Percentiles rank a stretch among this genome's conserved stretches.
Conservation (phyloP, 2,797 vertebrate species). For the Urosaurus nigricauda region DNA sequence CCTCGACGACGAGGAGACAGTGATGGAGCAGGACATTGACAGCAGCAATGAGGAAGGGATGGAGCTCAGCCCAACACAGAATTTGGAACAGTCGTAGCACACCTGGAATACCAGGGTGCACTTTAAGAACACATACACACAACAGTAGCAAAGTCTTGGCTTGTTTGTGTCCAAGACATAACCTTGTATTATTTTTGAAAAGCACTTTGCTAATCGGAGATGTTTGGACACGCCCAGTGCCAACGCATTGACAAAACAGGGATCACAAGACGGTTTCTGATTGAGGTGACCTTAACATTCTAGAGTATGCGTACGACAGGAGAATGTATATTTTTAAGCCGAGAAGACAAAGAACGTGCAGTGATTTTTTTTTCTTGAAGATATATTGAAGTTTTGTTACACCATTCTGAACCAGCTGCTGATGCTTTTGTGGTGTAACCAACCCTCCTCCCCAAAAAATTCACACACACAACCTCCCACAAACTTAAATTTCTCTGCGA, state of each 20-base stretch:
- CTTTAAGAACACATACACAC: constrained; percentile 68
- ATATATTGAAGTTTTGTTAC: constrained; percentile 19
- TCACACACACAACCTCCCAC: not conserved
- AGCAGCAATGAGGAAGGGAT: constrained; percentile 86
- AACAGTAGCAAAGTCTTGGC: constrained; percentile 43
- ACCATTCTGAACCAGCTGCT: constrained; percentile 56
- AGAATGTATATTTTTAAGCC: constrained; percentile 71
- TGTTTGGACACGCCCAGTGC: constrained; percentile 68
- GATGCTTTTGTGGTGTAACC: constrained; percentile 56
- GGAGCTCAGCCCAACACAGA: constrained; percentile 81
- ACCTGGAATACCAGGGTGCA: constrained; percentile 71
- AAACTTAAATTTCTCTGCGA: not conserved
- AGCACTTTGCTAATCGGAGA: constrained; percentile 79
- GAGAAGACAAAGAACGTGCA: constrained; percentile 3
- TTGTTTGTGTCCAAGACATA: constrained; percentile 69
- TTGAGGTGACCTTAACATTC: not conserved
- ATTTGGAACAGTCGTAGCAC: constrained; percentile 82
- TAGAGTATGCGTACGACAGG: constrained; percentile 60
- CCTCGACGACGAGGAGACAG: constrained; percentile 91
- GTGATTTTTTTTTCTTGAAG: not conserved
- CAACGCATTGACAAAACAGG: constrained; percentile 65
- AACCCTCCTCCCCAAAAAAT: constrained; percentile 61
- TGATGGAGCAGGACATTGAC: constrained; percentile 94
- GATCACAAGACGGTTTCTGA: constrained; percentile 62
- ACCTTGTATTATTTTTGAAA: constrained; percentile 70